Evolutionary conservation across 2,888 invertebrate genomes (phyloP), one percentile per base, ranked within the genome.

Genomic region (Cantharis rufa): DNA sequence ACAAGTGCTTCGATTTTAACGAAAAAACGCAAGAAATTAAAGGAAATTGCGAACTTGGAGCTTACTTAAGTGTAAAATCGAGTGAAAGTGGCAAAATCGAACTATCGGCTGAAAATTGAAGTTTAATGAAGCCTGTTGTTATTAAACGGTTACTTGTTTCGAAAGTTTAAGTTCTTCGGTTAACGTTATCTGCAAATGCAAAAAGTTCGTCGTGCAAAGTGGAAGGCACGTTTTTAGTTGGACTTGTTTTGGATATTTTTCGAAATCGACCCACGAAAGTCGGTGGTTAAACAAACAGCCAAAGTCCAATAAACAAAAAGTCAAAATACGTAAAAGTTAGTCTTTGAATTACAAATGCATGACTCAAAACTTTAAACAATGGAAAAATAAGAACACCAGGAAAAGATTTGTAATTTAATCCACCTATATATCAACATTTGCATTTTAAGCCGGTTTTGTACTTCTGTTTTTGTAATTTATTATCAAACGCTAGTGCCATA

Each of bases 1-100:
- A 76, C 80, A 80, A 81, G 80, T 81, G 80, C 76, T 81, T 79
- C 79, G 75, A 75, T 80, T 81, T 77, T 73, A 72, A 63, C 27
- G 70, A 74, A 73, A 80, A 80, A 80, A 78, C 76, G 78, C 64
- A 73, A 28, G 16, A 69, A 77, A 80, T 74, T 62, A 68, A 70
- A 21, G 48, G 63, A 69, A 76, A 72, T 71, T 74, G 69, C 70
- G 75, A 69, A 75, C 16, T 32, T 74, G 76, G 71, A 63, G 70
- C 71, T 73, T 70, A 75, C 32, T 68, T 75, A 66, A 69, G 63
- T 62, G 70, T 74, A 21, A 61, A 21, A 66, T 62, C 72, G 63
- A 62, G 76, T 71, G 77, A 79, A 79, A 79, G 76, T 78, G 79
- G 69, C 71, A 72, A 62, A 32, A 70, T 28, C 74, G 70, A 62